A percentile compares a stretch with the other conserved stretches of the same genome.
These are phyloP conservation scores for Leptinotarsa haldemani DNA, from an alignment of 2,888 invertebrate genomes.

Conservation along the genomic window DNA sequence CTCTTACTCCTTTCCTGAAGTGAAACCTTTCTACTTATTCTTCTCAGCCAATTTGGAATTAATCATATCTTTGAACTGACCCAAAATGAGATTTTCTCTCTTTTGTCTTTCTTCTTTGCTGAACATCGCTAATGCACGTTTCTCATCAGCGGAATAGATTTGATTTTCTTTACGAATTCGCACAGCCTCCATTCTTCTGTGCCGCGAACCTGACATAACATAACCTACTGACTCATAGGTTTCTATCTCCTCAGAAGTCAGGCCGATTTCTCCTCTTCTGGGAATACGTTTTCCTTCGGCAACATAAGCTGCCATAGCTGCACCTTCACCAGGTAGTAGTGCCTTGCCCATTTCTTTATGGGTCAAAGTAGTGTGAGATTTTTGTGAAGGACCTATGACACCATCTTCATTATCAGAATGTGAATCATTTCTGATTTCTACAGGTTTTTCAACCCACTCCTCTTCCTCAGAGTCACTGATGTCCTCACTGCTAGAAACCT, in stretches of 20 bases:
- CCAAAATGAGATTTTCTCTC: constrained; percentile 93
- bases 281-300: constrained; percentile 99
- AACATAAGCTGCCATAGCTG: constrained; percentile 99
- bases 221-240: constrained; percentile 89
- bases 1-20: neutral
- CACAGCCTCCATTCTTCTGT: constrained; percentile 99
- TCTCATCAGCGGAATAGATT: constrained; percentile 99
- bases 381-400: constrained; percentile 73
- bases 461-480: constrained; percentile 68
- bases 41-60: constrained; percentile 76
- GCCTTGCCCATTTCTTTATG: constrained; percentile 92
- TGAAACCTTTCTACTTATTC: constrained; percentile 49
- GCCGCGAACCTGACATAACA: constrained; percentile 92
- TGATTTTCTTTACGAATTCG: constrained; percentile 99
- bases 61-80: constrained; percentile 93
- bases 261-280: constrained; percentile 96
- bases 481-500: constrained; percentile 62
- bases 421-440: constrained; percentile 33
- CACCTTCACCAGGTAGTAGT: constrained; percentile 96
- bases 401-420: constrained; percentile 65
- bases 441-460: constrained; percentile 76
- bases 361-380: constrained; percentile 77
- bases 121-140: constrained; percentile 97
- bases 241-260: constrained; percentile 95
- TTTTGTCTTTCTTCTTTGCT: constrained; percentile 97